Conservation (phyloP, 1,140 invertebrate genomes). For the Drosophila kikkawai region DNA sequence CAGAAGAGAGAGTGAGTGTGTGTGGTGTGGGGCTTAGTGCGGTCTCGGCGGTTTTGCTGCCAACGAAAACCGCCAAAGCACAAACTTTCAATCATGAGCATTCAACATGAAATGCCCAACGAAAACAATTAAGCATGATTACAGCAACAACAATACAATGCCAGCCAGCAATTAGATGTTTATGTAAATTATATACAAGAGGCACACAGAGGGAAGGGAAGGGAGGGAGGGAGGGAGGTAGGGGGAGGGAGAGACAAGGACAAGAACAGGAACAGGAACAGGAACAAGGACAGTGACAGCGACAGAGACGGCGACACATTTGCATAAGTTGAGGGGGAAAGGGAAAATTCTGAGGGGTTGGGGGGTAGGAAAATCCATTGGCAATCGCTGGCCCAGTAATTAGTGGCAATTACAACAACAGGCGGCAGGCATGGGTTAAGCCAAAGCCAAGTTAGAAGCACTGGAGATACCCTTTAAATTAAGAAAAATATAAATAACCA, state of each 20-base stretch:
- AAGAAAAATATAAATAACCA: neutral
- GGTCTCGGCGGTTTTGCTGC: slow-evolving; percentile 58
- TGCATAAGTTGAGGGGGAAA: slow-evolving; percentile 59
- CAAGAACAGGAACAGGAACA: slow-evolving; percentile 3
- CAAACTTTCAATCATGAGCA: slow-evolving; percentile 80
- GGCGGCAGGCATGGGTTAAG: slow-evolving; percentile 14
- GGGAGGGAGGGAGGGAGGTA: neutral
- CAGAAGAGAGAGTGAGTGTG: neutral
- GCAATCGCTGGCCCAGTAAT: slow-evolving; percentile 71
- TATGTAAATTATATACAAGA: slow-evolving; percentile 78
- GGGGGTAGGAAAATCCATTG: slow-evolving; percentile 17
- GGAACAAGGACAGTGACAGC: slow-evolving; percentile 27
- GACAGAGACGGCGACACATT: slow-evolving; percentile 42
- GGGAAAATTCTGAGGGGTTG: neutral
- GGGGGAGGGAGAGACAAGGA: slow-evolving; percentile 17
- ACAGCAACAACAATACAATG: slow-evolving; percentile 66
- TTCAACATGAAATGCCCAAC: slow-evolving; percentile 74
- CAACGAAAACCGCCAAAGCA: slow-evolving; percentile 67
- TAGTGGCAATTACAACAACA: slow-evolving; percentile 73
- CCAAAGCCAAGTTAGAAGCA: too few species aligned
- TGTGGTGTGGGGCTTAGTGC: slow-evolving; percentile 21
- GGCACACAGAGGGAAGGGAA: neutral
- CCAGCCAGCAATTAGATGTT: slow-evolving; percentile 78
- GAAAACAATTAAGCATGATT: slow-evolving; percentile 81
- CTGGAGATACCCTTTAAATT: neutral